phyloP scores from a whole-genome alignment of 2,113 vertebrate genomes.

The Dinomys branickii region DNA sequence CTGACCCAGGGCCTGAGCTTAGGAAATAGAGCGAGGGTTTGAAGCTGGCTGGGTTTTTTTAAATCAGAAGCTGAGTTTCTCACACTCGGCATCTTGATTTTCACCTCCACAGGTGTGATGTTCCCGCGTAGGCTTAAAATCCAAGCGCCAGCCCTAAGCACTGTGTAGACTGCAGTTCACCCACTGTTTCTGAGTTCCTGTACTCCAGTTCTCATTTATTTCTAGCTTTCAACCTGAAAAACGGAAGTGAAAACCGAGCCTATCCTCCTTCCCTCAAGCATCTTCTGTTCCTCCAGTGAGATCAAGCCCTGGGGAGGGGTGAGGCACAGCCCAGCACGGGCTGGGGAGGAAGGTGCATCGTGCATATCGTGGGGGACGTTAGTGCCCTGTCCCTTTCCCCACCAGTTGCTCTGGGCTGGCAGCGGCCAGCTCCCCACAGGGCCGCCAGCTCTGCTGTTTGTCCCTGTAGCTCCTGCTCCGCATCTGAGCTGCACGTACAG shows the following conservation, averaged over 20 bases:
- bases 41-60: not conserved
- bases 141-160: rapidly evolving
- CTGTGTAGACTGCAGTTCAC: not conserved
- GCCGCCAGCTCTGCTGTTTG: too few relatives aligned
- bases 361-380: rapidly evolving
- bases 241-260: not conserved
- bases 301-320: not conserved
- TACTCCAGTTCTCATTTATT: not conserved
- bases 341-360: not conserved
- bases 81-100: too few relatives aligned
- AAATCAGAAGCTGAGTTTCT: not conserved
- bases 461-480: rapidly evolving
- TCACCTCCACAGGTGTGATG: rapidly evolving
- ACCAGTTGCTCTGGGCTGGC: rapidly evolving
- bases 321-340: not conserved
- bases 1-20: not conserved
- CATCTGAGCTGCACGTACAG: not conserved
- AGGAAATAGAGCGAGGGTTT: not conserved
- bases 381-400: rapidly evolving
- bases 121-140: rapidly evolving
- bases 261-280: not conserved
- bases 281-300: not conserved
- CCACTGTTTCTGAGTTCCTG: not conserved
- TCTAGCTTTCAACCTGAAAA: not conserved
- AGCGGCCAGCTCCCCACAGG: not conserved